phyloP scores from a whole-genome alignment of 2,113 vertebrate genomes.

The Callionymus lyra region DNA sequence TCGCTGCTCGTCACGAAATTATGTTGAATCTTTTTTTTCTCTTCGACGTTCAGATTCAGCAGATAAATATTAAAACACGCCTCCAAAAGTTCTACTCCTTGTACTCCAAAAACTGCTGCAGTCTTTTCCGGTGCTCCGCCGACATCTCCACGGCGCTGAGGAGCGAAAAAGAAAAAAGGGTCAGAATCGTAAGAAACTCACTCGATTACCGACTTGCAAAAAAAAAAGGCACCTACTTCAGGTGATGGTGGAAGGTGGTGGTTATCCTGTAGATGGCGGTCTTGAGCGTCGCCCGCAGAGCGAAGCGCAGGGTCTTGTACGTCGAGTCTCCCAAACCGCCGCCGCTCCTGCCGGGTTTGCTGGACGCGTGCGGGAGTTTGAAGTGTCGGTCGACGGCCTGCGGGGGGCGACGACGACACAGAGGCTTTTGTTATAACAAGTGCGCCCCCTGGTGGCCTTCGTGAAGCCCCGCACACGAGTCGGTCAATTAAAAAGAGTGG shows the following conservation, averaged over 20 bases:
- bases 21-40: no score
- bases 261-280: slow-evolving; percentile 92
- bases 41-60: not conserved
- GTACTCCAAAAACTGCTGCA: slow-evolving; percentile 93
- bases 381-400: slow-evolving; percentile 95
- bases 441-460: no score
- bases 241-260: slow-evolving; percentile 84
- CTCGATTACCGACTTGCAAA: not conserved
- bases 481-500: no score
- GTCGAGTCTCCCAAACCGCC: slow-evolving; percentile 78
- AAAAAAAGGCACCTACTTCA: slow-evolving; percentile 73
- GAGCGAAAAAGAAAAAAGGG: slow-evolving; percentile 2
- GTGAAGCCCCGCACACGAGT: no score
- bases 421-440: not conserved
- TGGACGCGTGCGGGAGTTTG: slow-evolving; percentile 94
- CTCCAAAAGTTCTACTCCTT: slow-evolving; percentile 79
- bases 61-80: slow-evolving; percentile 15
- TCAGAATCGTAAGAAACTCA: not conserved
- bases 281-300: slow-evolving; percentile 85
- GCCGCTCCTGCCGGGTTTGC: slow-evolving; percentile 72
- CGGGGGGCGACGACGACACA: not conserved
- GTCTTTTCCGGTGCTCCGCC: slow-evolving; percentile 86
- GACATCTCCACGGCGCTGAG: slow-evolving; percentile 85
- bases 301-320: slow-evolving; percentile 88
- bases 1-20: no score